Conservation (phyloP, 2,797 vertebrate genomes). For the Poecilia picta region DNA sequence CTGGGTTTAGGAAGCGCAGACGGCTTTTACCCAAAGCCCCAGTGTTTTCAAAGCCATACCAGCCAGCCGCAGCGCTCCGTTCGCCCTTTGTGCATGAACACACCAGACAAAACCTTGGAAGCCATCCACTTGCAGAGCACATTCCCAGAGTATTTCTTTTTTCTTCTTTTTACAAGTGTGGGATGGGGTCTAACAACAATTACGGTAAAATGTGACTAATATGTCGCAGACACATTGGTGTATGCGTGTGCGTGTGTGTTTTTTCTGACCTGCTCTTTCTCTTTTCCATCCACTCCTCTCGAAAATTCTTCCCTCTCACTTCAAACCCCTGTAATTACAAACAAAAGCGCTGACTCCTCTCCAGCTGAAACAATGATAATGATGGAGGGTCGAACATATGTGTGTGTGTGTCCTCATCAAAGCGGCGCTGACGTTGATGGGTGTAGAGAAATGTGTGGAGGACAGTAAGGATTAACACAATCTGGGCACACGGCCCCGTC, state of each 20-base stretch:
- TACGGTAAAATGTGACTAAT: slow-evolving; percentile 88
- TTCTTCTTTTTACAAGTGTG: slow-evolving; percentile 78
- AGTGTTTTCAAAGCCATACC: slow-evolving; percentile 79
- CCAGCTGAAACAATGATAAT: slow-evolving; percentile 84
- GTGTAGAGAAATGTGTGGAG: slow-evolving; percentile 75
- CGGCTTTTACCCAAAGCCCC: slow-evolving; percentile 66
- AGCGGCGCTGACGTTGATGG: slow-evolving; percentile 74
- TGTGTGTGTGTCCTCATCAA: slow-evolving; percentile 72
- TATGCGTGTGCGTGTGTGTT: slow-evolving; percentile 53
- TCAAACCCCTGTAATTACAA: slow-evolving; percentile 84
- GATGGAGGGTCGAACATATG: slow-evolving; percentile 72
- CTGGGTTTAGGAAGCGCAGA: slow-evolving; percentile 74
- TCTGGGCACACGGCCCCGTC: slow-evolving; percentile 73
- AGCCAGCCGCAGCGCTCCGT: slow-evolving; percentile 74
- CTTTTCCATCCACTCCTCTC: slow-evolving; percentile 72
- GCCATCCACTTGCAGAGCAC: slow-evolving; percentile 76
- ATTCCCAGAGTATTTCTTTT: slow-evolving; percentile 77
- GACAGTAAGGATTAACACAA: slow-evolving; percentile 81
- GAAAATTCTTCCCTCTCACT: slow-evolving; percentile 76
- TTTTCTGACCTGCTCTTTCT: slow-evolving; percentile 70
- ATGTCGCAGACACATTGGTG: slow-evolving; percentile 82
- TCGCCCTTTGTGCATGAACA: slow-evolving; percentile 78
- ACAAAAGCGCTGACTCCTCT: slow-evolving; percentile 83
- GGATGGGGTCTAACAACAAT: slow-evolving; percentile 84
- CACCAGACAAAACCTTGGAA: slow-evolving; percentile 82